Conservation (phyloP, 2,888 invertebrate species). For the Leptinotarsa juncta region DNA sequence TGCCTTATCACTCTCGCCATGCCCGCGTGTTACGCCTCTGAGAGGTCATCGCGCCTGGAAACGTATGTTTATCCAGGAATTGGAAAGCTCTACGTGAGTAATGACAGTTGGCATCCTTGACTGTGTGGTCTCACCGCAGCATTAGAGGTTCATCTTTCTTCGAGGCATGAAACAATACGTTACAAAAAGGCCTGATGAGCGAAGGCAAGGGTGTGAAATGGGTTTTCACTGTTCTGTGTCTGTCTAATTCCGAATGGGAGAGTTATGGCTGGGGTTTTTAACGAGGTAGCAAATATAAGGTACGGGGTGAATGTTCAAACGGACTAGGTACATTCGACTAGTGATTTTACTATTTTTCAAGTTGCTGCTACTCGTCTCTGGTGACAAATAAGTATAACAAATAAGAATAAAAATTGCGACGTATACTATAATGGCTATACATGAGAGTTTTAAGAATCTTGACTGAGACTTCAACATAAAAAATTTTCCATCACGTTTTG, state of each 20-base stretch:
- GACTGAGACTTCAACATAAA: too few species aligned
- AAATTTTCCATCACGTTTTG: too few species aligned
- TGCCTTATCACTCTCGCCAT: too few species aligned
- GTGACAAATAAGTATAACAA: too few species aligned
- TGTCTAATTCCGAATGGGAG: background rate
- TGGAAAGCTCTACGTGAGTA: conserved; percentile 7
- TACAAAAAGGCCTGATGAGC: background rate
- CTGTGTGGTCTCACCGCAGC: background rate
- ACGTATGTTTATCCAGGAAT: conserved; percentile 7
- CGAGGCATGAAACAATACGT: background rate
- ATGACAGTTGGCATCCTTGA: background rate
- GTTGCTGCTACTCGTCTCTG: too few species aligned
- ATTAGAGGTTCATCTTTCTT: background rate
- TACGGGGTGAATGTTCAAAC: too few species aligned
- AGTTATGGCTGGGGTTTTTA: background rate
- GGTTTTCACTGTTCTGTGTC: background rate
- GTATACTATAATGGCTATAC: too few species aligned
- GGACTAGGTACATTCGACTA: too few species aligned
- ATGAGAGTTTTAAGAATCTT: too few species aligned
- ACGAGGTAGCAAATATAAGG: background rate
- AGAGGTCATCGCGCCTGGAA: background rate
- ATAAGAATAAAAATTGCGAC: too few species aligned
- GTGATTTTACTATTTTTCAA: too few species aligned
- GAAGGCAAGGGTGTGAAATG: conserved; percentile 10
- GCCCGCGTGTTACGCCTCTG: background rate